Conservation (phyloP, 2,113 vertebrate species). For the Lamprotornis superbus region DNA sequence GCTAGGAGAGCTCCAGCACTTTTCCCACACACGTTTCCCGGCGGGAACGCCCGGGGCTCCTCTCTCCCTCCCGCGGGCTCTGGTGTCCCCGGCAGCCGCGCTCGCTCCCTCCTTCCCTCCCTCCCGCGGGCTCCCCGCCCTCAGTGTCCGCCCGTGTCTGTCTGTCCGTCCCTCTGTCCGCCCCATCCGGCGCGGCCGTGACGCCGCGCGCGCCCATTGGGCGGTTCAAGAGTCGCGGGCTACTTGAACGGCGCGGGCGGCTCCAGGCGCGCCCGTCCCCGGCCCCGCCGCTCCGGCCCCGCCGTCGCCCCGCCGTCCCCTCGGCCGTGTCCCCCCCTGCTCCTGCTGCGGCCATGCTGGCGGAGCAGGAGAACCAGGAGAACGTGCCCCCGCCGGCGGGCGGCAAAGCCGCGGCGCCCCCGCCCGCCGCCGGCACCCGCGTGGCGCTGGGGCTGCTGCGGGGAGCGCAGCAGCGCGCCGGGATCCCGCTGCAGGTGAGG, state of each 20-base stretch:
- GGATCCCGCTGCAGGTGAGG: constrained; percentile 52
- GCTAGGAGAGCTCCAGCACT: not conserved
- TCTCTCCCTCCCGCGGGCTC: not conserved
- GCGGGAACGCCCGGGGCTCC: not conserved
- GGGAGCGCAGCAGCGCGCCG: constrained; percentile 62
- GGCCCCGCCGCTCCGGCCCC: not conserved
- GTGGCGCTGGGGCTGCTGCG: constrained; percentile 81
- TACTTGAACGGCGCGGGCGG: constrained; percentile 87
- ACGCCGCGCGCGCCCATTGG: constrained; percentile 77
- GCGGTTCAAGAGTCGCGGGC: constrained; percentile 96
- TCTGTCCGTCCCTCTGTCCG: not conserved
- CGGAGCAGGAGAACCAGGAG: constrained; percentile 83
- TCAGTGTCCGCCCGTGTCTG: not conserved
- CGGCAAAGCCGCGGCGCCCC: not conserved
- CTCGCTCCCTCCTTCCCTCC: not conserved
- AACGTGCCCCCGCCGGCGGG: constrained; percentile 78
- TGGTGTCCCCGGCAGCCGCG: accelerated
- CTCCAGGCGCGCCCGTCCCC: not conserved
- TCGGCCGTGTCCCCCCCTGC: not conserved
- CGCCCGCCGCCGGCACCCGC: constrained; percentile 44
- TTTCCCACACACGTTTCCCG: not conserved
- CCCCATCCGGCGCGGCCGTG: not conserved
- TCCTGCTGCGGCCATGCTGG: constrained; percentile 41
- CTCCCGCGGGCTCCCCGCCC: not conserved
- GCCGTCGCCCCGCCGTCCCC: no score